A percentile compares a stretch with the other conserved stretches of the same genome.
Evolutionary conservation across 1,140 invertebrate species (phyloP).

Genomic region (Drosophila navojoa): DNA sequence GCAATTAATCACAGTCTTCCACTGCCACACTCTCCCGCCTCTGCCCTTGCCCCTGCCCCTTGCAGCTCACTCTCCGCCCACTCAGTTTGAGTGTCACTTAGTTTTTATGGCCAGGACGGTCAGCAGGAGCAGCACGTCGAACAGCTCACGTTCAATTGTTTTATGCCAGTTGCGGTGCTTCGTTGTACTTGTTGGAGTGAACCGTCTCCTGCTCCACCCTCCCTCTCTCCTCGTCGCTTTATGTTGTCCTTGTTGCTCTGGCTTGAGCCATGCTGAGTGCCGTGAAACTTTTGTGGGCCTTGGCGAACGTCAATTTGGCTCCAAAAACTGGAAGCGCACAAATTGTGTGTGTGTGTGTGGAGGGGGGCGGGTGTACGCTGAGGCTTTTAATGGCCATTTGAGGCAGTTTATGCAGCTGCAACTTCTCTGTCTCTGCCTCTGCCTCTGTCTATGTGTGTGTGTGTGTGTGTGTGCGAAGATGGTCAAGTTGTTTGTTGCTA

Average conservation of each 20-base stretch:
- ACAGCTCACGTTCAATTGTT: conserved; percentile 73
- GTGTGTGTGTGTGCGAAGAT: conserved; percentile 3
- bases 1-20: conserved; percentile 76
- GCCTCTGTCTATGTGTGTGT: conserved; percentile 1
- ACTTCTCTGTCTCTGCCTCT: conserved; percentile 15
- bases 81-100: conserved; percentile 65
- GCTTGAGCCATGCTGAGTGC: conserved; percentile 55
- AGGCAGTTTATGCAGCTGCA: conserved; percentile 75
- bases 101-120: conserved; percentile 55
- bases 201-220: not conserved
- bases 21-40: not conserved
- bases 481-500: conserved; percentile 57
- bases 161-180: conserved; percentile 69
- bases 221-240: conserved; percentile 10
- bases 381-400: conserved; percentile 76
- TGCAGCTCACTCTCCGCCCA: too few species aligned
- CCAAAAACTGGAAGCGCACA: conserved; percentile 38
- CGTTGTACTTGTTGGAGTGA: conserved; percentile 58
- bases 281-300: conserved; percentile 56
- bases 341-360: conserved; percentile 1
- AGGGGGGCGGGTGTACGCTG: not conserved
- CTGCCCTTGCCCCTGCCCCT: not conserved
- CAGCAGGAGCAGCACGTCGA: conserved; percentile 29
- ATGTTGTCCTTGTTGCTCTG: conserved; percentile 42
- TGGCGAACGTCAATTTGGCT: conserved; percentile 67